Conservation (phyloP, 92 coral and sea anemone species). For the Nematostella vectensis region DNA sequence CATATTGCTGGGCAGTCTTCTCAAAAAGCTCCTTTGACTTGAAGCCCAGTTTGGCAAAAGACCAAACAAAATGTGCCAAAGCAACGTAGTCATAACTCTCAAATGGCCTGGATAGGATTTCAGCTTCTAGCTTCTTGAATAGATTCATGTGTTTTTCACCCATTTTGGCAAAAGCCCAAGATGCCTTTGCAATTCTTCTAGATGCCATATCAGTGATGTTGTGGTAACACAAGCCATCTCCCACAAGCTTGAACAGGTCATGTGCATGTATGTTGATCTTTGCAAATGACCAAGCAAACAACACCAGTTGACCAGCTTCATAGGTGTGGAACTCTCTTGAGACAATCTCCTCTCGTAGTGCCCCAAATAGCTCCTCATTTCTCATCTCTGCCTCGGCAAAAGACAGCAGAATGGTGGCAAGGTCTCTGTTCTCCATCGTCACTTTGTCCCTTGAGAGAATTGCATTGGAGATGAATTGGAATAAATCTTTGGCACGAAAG, state of each 20-base stretch:
- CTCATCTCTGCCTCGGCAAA: constrained; percentile 26
- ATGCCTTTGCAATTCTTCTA: constrained; percentile 26
- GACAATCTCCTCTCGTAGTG: constrained; percentile 18
- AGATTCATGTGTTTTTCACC: constrained; percentile 18
- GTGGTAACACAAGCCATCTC: constrained; percentile 23
- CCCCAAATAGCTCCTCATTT: constrained; percentile 8
- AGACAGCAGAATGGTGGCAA: constrained; percentile 28
- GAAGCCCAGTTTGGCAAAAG: constrained; percentile 23
- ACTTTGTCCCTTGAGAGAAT: constrained; percentile 11
- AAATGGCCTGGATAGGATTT: constrained; percentile 18
- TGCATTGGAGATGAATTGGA: constrained; percentile 28
- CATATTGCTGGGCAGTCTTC: constrained; percentile 8
- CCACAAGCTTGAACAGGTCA: constrained; percentile 21
- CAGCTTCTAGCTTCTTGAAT: constrained; percentile 17
- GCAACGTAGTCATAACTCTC: constrained; percentile 15
- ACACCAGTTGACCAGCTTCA: constrained; percentile 25
- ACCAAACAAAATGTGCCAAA: constrained; percentile 31
- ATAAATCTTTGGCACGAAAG: constrained; percentile 16
- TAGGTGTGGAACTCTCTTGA: constrained; percentile 6
- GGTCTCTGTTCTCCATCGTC: constrained; percentile 19
- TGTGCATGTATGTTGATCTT: constrained; percentile 17
- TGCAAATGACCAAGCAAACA: constrained; percentile 44
- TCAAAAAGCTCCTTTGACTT: constrained; percentile 20
- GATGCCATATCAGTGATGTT: constrained; percentile 23
- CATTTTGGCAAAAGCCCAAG: constrained; percentile 28